Percentiles rank a stretch among this genome's conserved stretches.
Evolutionary conservation across 2,113 vertebrate genomes (phyloP).

Genomic region (Numida meleagris): DNA sequence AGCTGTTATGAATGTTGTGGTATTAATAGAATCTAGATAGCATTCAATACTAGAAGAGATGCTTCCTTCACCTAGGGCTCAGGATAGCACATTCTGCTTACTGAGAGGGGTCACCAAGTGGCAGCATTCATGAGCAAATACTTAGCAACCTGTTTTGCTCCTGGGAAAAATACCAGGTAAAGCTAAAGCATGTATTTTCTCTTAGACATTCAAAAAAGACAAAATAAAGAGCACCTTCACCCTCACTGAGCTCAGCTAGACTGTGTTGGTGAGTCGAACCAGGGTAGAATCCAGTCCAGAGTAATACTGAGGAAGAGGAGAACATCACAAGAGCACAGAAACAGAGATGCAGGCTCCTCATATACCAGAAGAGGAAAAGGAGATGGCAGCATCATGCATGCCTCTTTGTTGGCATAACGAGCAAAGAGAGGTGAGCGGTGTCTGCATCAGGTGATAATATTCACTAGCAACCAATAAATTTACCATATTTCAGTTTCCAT

Average conservation of each 20-base stretch:
- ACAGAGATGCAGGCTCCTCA: neutral
- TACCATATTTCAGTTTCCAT: constrained; percentile 29
- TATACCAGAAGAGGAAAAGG: neutral
- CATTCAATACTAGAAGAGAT: neutral
- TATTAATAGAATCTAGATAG: neutral
- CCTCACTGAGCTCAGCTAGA: neutral
- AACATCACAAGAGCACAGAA: neutral
- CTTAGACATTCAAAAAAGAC: neutral
- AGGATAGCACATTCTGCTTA: neutral
- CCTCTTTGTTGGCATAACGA: constrained; percentile 21
- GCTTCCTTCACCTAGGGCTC: neutral
- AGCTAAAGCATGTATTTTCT: neutral
- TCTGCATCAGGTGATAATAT: constrained; percentile 61
- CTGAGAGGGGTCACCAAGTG: neutral
- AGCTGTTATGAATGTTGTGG: too few relatives aligned
- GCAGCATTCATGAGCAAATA: neutral
- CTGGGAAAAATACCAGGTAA: neutral
- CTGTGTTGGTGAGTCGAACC: neutral
- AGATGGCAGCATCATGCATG: neutral
- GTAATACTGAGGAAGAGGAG: neutral
- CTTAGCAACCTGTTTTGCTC: neutral
- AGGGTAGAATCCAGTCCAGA: neutral
- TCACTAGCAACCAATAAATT: constrained; percentile 42
- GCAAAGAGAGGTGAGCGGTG: neutral
- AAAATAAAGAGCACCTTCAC: neutral